Evolutionary conservation across 2,888 invertebrate genomes (phyloP).

Genomic region (Amblyjoppa fuscipennis): DNA sequence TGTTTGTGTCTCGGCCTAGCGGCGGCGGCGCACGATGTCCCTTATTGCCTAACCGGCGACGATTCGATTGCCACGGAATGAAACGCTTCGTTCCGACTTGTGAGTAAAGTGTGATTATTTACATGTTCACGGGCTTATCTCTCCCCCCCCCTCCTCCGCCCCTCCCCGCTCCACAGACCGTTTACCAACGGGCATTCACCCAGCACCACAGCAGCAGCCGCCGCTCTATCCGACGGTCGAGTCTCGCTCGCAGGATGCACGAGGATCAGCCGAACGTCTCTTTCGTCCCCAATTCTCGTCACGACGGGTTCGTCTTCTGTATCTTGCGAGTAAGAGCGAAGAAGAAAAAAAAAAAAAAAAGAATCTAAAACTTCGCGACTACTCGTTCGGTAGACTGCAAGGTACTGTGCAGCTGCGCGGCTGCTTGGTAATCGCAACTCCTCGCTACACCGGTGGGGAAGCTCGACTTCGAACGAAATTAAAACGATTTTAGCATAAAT

Average conservation of each 20-base stretch:
- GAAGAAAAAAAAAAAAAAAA: no score
- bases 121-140: conserved; percentile 25
- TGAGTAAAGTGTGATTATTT: conserved; percentile 36
- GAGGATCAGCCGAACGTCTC: not conserved
- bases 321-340: not conserved
- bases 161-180: not conserved
- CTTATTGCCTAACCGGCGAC: conserved; percentile 26
- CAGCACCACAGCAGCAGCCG: not conserved
- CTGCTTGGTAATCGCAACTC: not conserved
- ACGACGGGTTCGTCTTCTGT: conserved; percentile 3
- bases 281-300: not conserved
- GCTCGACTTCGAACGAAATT: not conserved
- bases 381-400: not conserved
- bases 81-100: conserved; percentile 23
- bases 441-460: not conserved
- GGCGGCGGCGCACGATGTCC: not conserved
- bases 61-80: conserved; percentile 16
- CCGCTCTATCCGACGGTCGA: not conserved
- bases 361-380: not conserved
- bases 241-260: not conserved
- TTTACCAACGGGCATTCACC: conserved; percentile 27
- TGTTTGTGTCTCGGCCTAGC: not conserved
- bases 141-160: conserved; percentile 3
- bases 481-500: conserved; percentile 15
- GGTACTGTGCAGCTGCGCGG: not conserved